phyloP scores from a whole-genome alignment of 2,113 vertebrate genomes.

The Cinclus mexicanus region DNA sequence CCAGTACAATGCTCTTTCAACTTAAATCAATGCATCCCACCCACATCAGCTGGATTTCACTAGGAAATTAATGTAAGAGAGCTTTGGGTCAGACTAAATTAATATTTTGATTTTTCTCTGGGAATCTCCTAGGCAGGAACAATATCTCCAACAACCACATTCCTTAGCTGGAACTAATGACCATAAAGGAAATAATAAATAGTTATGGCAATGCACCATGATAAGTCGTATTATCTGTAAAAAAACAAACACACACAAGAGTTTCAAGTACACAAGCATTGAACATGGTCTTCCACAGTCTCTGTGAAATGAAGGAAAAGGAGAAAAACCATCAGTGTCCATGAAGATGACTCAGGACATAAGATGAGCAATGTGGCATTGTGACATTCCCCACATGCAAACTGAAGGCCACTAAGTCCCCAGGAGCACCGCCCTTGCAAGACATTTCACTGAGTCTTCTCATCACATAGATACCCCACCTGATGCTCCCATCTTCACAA shows the following conservation, averaged over 20 bases:
- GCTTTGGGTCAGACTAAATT: background rate
- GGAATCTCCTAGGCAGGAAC: background rate
- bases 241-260: background rate
- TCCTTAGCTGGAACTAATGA: background rate
- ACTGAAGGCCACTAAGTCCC: fast-evolving
- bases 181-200: background rate
- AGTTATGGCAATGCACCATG: background rate
- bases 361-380: background rate
- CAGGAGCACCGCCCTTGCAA: background rate
- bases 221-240: background rate
- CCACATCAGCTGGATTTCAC: background rate
- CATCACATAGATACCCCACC: background rate
- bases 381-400: background rate
- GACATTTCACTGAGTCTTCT: background rate
- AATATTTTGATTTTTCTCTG: background rate
- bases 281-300: background rate
- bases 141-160: background rate
- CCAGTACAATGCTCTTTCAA: background rate
- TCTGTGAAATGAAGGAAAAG: background rate
- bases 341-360: background rate
- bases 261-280: background rate
- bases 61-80: background rate
- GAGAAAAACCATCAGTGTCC: background rate
- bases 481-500: background rate
- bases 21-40: fast-evolving